A percentile compares a stretch with the other conserved stretches of the same genome.
These are phyloP conservation scores for Muntiacus muntjak DNA, from an alignment of 2,113 vertebrate genomes.

Conservation along the genomic window DNA sequence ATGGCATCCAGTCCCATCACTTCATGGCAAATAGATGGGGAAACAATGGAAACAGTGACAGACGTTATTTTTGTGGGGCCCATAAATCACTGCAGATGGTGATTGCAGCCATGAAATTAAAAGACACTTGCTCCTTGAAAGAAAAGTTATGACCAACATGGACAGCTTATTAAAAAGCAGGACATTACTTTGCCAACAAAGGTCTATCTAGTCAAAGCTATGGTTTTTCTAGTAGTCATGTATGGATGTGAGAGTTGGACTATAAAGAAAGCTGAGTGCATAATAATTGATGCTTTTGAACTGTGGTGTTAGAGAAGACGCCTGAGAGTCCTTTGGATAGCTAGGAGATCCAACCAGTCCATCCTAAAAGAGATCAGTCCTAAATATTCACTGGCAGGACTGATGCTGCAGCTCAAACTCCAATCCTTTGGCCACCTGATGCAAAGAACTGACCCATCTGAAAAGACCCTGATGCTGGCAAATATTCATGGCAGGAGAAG, in stretches of 20 bases:
- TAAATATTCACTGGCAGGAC: background rate
- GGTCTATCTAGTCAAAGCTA: background rate
- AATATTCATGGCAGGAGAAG: background rate
- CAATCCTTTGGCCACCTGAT: background rate
- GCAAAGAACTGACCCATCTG: background rate
- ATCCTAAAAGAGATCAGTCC: background rate
- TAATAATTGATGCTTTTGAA: background rate
- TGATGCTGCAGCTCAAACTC: background rate
- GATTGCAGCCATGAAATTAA: background rate
- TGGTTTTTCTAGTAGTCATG: background rate
- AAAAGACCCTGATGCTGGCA: background rate
- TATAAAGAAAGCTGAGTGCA: fast-evolving
- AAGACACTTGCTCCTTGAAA: background rate
- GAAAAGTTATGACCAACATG: background rate
- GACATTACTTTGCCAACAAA: background rate
- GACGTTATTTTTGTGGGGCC: background rate
- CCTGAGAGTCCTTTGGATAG: background rate
- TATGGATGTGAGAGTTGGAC: background rate
- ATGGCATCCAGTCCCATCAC: background rate
- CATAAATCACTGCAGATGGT: background rate
- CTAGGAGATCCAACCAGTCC: background rate
- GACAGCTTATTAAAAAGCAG: background rate
- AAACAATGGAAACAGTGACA: background rate
- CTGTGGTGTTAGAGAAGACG: background rate
- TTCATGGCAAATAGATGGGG: background rate